phyloP scores from a whole-genome alignment of 2,888 invertebrate species.

The Hyles lineata region DNA sequence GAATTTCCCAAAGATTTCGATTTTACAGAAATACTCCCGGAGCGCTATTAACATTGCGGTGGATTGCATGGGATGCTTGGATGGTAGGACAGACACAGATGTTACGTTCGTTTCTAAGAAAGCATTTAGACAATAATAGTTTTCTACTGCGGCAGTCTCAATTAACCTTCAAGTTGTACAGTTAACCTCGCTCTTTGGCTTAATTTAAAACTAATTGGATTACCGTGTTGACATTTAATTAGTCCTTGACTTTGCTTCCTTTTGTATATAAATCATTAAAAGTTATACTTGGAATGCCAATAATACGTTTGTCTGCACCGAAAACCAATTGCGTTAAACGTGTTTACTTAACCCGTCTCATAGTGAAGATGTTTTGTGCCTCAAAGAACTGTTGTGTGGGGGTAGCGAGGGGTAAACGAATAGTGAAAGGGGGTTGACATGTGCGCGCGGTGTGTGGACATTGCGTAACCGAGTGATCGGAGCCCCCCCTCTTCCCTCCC shows the following conservation, averaged over 20 bases:
- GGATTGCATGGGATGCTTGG: background rate
- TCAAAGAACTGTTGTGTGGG: background rate
- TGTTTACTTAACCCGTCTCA: background rate
- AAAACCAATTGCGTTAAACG: background rate
- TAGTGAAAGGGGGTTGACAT: slow-evolving; percentile 36
- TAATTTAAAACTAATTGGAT: slow-evolving; percentile 22
- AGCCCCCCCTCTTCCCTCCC: background rate
- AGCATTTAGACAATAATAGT: background rate
- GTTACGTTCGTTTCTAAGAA: background rate
- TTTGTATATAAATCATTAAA: background rate
- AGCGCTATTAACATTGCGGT: background rate
- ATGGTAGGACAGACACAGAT: background rate
- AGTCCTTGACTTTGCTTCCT: slow-evolving; percentile 10
- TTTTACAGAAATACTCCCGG: slow-evolving; percentile 16
- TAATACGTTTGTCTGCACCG: background rate
- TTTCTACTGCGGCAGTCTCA: slow-evolving; percentile 14
- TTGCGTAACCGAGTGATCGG: slow-evolving; percentile 56
- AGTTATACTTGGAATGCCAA: too few relatives aligned
- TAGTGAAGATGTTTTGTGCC: background rate
- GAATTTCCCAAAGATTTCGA: slow-evolving; percentile 29
- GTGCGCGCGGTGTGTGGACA: slow-evolving; percentile 42
- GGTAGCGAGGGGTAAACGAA: background rate
- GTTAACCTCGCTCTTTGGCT: slow-evolving; percentile 21
- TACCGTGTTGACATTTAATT: slow-evolving; percentile 15
- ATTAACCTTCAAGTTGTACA: slow-evolving; percentile 20